Evolutionary conservation across 2,113 vertebrate species (phyloP), one percentile per base, ranked within the genome.

Genomic region (Cariama cristata): DNA sequence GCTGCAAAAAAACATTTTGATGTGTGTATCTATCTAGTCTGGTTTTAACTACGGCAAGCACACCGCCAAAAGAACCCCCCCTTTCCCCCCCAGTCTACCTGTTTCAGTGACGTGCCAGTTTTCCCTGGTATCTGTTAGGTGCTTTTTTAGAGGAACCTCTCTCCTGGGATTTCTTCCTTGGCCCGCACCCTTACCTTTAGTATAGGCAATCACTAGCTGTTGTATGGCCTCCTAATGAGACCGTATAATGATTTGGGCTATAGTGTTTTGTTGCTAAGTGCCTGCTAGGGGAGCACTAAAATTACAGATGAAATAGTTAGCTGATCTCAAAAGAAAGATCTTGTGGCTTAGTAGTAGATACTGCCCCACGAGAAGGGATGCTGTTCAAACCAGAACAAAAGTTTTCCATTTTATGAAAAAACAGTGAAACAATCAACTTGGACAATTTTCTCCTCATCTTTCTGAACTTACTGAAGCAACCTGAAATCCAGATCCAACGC

Each of bases 51-150:
- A 19, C 14, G 32, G 23, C 16, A 73, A 58, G 13, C 8, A 4
- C 21, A 28, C 21, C 35, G 80, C 7, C 45, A 32, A 35, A 60
- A 79, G 11, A 28, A 1, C 6, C 6, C 21, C 11, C 4, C 8
- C 4, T 13, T 33, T 59, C 24, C 8, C 12, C 15, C 28, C 4
- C 1, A 17, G 0, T 21, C 32, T 62, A 10, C 4, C 32, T 17
- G 8, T 26, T 55, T 47, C 7, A 4, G 0, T 30, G 44, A 12
- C 20, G 7, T n/a, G 18, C 30, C 17, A 6, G 2, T 77, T 90
- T 67, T 85, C 38, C 5, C 28, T 32, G 21, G 26, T 38, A 3
- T 33, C 35, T 47, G 20, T 47, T 47, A 3, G 0, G 24, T 68
- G 30, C 16, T 23, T 72, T 77, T 85, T n/a, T 6, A 72, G 6